These are phyloP conservation scores for Pluvialis apricaria DNA, from an alignment of 2,113 vertebrate genomes.

Conservation along the genomic window DNA sequence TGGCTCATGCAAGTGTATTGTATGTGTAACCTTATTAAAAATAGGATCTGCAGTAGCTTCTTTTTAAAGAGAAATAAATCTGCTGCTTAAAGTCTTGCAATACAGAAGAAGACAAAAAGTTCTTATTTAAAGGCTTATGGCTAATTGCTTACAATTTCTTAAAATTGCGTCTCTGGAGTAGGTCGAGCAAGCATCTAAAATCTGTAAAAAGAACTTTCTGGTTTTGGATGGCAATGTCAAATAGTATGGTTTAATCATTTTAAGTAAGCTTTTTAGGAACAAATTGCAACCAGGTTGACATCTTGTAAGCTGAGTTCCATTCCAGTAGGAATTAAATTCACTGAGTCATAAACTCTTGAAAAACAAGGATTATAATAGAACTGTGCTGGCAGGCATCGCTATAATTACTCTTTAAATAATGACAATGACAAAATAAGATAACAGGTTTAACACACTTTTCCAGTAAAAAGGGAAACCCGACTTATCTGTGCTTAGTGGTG, in stretches of 20 bases:
- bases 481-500: background rate
- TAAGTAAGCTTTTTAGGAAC: background rate
- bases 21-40: background rate
- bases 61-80: background rate
- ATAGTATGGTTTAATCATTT: background rate
- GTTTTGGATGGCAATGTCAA: background rate
- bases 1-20: background rate
- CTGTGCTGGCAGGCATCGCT: slow-evolving; percentile 1
- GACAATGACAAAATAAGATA: slow-evolving; percentile 49
- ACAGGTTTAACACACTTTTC: background rate
- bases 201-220: background rate
- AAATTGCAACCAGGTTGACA: slow-evolving; percentile 18
- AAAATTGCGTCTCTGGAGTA: background rate
- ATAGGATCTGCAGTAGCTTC: background rate
- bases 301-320: slow-evolving; percentile 17
- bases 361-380: slow-evolving; percentile 38
- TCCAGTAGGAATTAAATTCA: slow-evolving; percentile 38
- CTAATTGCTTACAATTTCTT: background rate
- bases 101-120: background rate
- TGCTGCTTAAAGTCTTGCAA: background rate
- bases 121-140: background rate
- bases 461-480: background rate
- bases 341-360: slow-evolving; percentile 44
- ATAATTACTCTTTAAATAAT: slow-evolving; percentile 60
- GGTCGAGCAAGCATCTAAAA: background rate